Evolutionary conservation across 2,888 invertebrate genomes (phyloP), one percentile per base, ranked within the genome.

Genomic region (Stenoptilia bipunctidactyla): DNA sequence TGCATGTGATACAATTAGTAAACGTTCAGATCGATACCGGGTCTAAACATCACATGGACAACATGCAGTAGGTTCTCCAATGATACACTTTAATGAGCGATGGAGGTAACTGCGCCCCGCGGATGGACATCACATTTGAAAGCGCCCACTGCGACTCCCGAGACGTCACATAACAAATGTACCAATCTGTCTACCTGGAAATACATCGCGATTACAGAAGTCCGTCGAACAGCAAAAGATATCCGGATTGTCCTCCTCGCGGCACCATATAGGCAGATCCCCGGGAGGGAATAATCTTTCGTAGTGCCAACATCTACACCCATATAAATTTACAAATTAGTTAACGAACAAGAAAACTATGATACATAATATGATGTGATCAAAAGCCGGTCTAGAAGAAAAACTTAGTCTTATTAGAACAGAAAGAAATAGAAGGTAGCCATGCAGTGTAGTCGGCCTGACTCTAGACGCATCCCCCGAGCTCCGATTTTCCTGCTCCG

Each of bases 191-290:
- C 20, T 20, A 80, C 80, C 80, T 75, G 68, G 51, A 57, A 66
- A 57, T 55, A 65, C 51, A 59, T 61, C 56, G 61, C 65, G 68
- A 65, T 90, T 92, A 88, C 92, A 92, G 86, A 85, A 89, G 86
- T 90, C 90, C 70, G 85, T 82, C 58, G 85, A 69, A 83, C 91
- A 92, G 88, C 91, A 92, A 53, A 63, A 61, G 49, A 83, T 71
- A 58, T 67, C 71, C 47, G 65, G 60, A 40, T 58, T 58, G 51
- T 73, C 69, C 45, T 63, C 58, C 50, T 76, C 75, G 56, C 86
- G 85, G 79, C 89, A 89, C 87, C 87, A 87, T 58, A 86, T 76
- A 49, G 88, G 87, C 70, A 72, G 73, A 65, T 73, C 80, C 61
- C 85, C 86, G 50, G 88, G 88, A 56, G 88, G 88, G 65, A 89